Evolutionary conservation across 2,797 vertebrate species (phyloP), one percentile per base, ranked within the genome.

Genomic region (Xiphorhynchus erythropygius): DNA sequence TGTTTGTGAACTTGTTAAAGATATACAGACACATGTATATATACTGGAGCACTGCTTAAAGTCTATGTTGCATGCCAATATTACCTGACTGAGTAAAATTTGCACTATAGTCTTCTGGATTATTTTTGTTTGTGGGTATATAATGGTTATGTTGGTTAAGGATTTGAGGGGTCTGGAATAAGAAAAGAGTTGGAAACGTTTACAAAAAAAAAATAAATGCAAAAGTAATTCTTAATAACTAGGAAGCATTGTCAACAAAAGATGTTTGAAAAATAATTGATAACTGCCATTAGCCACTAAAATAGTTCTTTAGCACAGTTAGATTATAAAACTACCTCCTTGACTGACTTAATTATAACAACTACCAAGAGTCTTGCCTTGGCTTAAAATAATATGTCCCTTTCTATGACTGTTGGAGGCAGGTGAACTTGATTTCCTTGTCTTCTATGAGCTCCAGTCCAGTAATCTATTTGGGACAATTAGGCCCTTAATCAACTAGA

Each of bases 191-290:
- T 14, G 11, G 53, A 74, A 70, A 41, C 28, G 14, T 80, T 83
- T 76, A 46, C 1, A 5, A 62, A 28, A 60, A 83, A 86, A 86
- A 23, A 71, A 84, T 33, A 64, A 83, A 89, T 39, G 15, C 18
- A 46, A 63, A 93, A 80, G 28, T 49, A 47, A 62, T 81, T 89
- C 23, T 59, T 27, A 65, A 37, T 71, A 88, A 63, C 35, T 49
- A 39, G 62, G 23, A 82, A 62, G 21, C 68, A 55, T 84, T 79
- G 59, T 46, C 63, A 86, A 46, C 69, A 52, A 86, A 89, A 67
- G 47, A 30, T 28, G 65, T 56, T 75, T 76, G 68, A 78, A 77
- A 94, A 94, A 87, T 81, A 90, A 82, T 52, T 87, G 82, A 60
- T 88, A 44, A 52, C 69, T 78, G 41, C 57, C 65, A 13, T 81